A percentile compares a stretch with the other conserved stretches of the same genome.
Evolutionary conservation across 1,140 invertebrate genomes (phyloP).

Genomic region (Diachasma alloeum): DNA sequence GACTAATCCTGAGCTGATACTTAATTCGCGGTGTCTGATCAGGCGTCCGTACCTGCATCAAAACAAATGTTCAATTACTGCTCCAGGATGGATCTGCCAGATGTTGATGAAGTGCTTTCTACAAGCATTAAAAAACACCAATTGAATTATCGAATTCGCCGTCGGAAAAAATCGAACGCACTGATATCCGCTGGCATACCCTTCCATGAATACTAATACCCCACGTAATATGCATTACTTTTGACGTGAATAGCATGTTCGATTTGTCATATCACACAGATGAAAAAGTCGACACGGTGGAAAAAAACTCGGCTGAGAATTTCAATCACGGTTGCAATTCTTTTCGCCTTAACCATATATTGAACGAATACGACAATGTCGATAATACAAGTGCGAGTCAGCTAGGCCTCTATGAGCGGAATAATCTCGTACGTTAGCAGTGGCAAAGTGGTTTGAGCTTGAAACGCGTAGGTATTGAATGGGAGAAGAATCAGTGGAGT

Average conservation of each 20-base stretch:
- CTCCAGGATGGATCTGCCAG: too few species aligned
- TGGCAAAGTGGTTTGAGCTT: not conserved
- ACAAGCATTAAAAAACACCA: too few species aligned
- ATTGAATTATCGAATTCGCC: too few species aligned
- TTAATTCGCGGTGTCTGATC: too few species aligned
- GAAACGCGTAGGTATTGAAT: not conserved
- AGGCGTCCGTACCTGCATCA: too few species aligned
- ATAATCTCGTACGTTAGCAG: not conserved
- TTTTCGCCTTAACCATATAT: slow-evolving; percentile 13
- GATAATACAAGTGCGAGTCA: not conserved
- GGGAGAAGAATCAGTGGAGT: too few species aligned
- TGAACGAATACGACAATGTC: slow-evolving; percentile 7
- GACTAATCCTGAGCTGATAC: too few species aligned
- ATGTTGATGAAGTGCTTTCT: too few species aligned
- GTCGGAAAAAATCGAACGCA: too few species aligned
- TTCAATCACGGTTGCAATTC: slow-evolving; percentile 11
- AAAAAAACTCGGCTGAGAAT: slow-evolving; percentile 5
- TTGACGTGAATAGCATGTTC: not conserved
- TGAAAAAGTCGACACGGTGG: not conserved
- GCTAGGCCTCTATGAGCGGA: not conserved
- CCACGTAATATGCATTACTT: not conserved
- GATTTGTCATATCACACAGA: not conserved
- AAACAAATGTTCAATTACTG: too few species aligned
- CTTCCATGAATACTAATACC: not conserved
- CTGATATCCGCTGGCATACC: not conserved